Conservation (phyloP, 2,113 vertebrate species). For the Corythaixoides concolor region DNA sequence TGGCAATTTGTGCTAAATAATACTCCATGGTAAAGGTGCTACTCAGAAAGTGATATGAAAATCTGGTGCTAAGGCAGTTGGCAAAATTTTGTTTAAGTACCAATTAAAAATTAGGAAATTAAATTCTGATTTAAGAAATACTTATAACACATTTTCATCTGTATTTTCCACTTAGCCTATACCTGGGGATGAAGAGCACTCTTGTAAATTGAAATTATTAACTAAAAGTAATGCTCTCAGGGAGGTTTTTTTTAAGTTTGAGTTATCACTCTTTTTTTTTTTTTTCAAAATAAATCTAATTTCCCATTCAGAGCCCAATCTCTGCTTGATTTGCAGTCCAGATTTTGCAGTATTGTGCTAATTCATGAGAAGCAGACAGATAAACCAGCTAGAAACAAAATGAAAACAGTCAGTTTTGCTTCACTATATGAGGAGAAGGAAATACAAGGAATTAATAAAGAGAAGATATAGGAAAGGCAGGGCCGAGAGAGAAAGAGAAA, state of each 20-base stretch:
- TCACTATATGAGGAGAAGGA: neutral
- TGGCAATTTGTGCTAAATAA: neutral
- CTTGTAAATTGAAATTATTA: neutral
- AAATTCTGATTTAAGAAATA: neutral
- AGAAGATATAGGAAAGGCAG: neutral
- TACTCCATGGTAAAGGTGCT: neutral
- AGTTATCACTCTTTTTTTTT: neutral
- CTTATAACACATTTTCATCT: neutral
- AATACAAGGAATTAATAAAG: neutral
- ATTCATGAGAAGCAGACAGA: neutral
- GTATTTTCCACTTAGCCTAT: neutral
- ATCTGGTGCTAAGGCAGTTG: neutral
- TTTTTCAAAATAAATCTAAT: neutral
- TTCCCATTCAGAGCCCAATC: neutral
- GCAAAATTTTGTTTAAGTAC: neutral
- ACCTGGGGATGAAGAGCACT: neutral
- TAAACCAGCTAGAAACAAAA: neutral
- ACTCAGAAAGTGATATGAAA: neutral
- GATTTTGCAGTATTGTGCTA: neutral
- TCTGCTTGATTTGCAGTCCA: neutral
- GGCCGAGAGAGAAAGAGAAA: neutral
- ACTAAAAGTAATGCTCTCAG: neutral
- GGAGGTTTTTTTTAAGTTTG: neutral
- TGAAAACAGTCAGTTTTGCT: neutral
- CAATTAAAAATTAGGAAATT: neutral